phyloP scores from a whole-genome alignment of 2,888 invertebrate species.

The Masnerella sp. region DNA sequence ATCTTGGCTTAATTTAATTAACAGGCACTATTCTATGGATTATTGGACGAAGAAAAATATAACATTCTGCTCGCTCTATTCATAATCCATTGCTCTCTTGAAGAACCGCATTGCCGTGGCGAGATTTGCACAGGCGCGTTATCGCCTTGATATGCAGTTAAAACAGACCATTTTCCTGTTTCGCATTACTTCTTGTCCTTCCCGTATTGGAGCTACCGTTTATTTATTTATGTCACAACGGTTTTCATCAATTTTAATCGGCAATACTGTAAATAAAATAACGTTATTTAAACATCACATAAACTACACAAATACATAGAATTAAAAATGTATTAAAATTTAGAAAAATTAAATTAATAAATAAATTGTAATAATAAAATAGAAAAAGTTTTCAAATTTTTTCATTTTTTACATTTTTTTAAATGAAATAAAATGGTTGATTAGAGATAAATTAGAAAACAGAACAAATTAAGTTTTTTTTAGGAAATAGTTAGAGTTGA shows the following conservation, averaged over 20 bases:
- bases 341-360: background rate
- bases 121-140: constrained; percentile 37
- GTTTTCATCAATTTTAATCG: too few species aligned
- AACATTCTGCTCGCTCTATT: constrained; percentile 42
- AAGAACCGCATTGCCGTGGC: constrained; percentile 31
- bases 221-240: constrained; percentile 7
- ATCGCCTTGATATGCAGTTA: constrained; percentile 24
- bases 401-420: background rate
- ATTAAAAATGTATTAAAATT: too few species aligned
- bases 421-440: too few species aligned
- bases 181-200: constrained; percentile 11
- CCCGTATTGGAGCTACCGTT: background rate
- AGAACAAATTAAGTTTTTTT: too few species aligned
- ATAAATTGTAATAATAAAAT: background rate
- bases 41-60: constrained; percentile 38
- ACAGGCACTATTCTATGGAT: constrained; percentile 33
- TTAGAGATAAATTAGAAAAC: too few species aligned
- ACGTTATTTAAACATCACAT: too few species aligned
- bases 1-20: constrained; percentile 30
- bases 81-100: constrained; percentile 48
- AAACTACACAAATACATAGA: too few species aligned
- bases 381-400: background rate
- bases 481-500: too few species aligned
- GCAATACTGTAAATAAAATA: too few species aligned
- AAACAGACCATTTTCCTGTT: constrained; percentile 26